Percentiles rank a stretch among this genome's conserved stretches.
Conservation (phyloP, 2,797 vertebrate genomes). For the Gadopsis marmoratus region DNA sequence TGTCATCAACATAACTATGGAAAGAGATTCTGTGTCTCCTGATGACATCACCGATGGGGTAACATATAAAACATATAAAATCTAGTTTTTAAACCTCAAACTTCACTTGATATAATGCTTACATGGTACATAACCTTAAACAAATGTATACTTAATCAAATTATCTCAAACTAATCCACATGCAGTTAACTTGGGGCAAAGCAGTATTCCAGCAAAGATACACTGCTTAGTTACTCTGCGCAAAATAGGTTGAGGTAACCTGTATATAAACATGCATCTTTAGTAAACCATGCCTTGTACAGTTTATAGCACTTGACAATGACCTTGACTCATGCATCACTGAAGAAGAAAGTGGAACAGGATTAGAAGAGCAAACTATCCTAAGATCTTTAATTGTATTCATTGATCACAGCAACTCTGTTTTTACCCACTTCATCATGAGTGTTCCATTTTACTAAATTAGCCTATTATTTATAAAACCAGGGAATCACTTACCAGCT, state of each 20-base stretch:
- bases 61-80: too few species aligned
- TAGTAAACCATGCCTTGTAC: neutral
- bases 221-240: too few species aligned
- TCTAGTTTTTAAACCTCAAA: too few species aligned
- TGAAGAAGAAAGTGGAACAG: neutral
- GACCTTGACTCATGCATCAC: conserved; percentile 9
- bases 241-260: neutral
- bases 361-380: neutral
- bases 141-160: too few species aligned
- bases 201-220: neutral
- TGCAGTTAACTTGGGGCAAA: too few species aligned
- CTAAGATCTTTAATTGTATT: conserved; percentile 9
- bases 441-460: conserved; percentile 49
- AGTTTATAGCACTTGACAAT: neutral
- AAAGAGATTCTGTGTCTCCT: too few species aligned
- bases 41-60: too few species aligned
- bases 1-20: too few species aligned
- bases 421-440: conserved; percentile 49
- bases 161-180: neutral
- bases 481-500: conserved; percentile 58
- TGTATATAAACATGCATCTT: neutral
- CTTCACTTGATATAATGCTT: too few species aligned
- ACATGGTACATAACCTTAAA: too few species aligned
- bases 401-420: conserved; percentile 27
- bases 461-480: conserved; percentile 48